These are phyloP conservation scores for Australoheros facetus DNA, from an alignment of 2,797 vertebrate species.

Conservation along the genomic window DNA sequence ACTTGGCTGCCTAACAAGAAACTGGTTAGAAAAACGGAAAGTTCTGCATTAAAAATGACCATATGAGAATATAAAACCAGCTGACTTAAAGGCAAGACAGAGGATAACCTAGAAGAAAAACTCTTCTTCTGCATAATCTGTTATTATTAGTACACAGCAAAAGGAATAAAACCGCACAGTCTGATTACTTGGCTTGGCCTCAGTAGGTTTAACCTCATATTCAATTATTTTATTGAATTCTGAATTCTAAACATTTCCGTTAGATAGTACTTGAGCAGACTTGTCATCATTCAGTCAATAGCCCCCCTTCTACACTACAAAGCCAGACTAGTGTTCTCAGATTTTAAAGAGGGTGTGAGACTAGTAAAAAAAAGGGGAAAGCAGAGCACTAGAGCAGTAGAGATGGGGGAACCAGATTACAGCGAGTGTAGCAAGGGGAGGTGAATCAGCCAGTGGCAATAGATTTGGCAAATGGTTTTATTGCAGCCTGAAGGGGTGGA, in stretches of 20 bases:
- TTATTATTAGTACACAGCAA: neutral
- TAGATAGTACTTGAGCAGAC: too few relatives aligned
- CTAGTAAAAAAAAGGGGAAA: neutral
- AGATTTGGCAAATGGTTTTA: constrained; percentile 62
- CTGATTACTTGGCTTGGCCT: neutral
- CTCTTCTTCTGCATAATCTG: neutral
- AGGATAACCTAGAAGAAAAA: neutral
- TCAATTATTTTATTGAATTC: neutral
- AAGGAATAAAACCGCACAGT: neutral
- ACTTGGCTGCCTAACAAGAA: constrained; percentile 11
- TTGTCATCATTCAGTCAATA: neutral
- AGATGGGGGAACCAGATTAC: constrained; percentile 18
- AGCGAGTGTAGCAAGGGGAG: constrained; percentile 7
- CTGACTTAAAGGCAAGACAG: neutral
- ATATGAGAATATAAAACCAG: neutral
- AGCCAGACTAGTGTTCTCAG: neutral
- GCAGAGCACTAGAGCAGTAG: constrained; percentile 1
- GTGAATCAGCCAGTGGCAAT: constrained; percentile 58
- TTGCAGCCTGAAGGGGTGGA: constrained; percentile 48
- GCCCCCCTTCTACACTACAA: neutral
- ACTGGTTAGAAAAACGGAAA: constrained; percentile 15
- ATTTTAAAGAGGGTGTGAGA: constrained; percentile 2
- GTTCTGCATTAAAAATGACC: neutral
- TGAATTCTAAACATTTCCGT: neutral
- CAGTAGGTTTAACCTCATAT: neutral